Percentiles rank a stretch among this genome's conserved stretches.
These are phyloP conservation scores for Heterotilapia buettikoferi DNA, from an alignment of 2,113 vertebrate species.

Conservation along the genomic window DNA sequence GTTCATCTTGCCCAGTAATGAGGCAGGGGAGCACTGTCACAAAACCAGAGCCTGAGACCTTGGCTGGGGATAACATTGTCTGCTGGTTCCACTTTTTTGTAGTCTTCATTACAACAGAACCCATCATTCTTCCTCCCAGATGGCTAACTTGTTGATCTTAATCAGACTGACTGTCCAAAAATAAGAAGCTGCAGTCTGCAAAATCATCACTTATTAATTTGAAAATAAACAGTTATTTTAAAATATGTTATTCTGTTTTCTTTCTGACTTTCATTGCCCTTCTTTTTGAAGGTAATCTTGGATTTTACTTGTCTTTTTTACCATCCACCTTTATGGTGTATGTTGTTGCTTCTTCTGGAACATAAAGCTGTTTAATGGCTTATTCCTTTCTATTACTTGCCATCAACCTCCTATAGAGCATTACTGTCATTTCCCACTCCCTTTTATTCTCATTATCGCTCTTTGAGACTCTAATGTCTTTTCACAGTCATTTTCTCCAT, in stretches of 20 bases:
- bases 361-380: neutral
- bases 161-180: neutral
- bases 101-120: neutral
- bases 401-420: neutral
- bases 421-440: neutral
- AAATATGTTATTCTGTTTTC: neutral
- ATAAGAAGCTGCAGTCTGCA: neutral
- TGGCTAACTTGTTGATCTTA: neutral
- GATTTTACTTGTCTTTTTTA: neutral
- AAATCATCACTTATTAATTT: neutral
- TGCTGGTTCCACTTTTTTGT: neutral
- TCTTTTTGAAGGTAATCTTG: neutral
- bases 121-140: neutral
- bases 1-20: constrained; percentile 8
- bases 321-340: neutral
- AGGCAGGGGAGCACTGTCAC: neutral
- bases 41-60: neutral
- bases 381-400: neutral
- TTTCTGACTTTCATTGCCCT: neutral
- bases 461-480: neutral
- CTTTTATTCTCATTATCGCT: neutral
- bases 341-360: neutral
- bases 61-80: neutral
- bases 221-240: neutral
- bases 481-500: neutral